Conservation (phyloP, 1,140 invertebrate genomes). For the Drosophila kohkoa region DNA sequence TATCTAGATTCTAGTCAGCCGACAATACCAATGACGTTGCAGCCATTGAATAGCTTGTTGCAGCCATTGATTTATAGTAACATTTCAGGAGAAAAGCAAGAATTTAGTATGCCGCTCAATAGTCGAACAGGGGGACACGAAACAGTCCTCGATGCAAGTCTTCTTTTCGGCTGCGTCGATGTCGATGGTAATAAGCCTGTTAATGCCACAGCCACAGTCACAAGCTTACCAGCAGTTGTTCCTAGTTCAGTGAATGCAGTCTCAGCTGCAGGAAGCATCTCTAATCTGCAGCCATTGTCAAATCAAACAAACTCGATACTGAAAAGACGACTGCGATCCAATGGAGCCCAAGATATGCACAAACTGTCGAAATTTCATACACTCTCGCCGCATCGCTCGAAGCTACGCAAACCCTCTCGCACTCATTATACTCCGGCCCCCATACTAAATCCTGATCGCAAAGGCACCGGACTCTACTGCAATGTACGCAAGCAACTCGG, state of each 20-base stretch:
- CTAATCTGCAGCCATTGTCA: conserved; percentile 71
- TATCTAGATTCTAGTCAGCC: conserved; percentile 54
- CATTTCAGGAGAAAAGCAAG: conserved; percentile 36
- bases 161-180: conserved; percentile 60
- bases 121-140: conserved; percentile 13
- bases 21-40: conserved; percentile 57
- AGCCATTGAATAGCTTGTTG: conserved; percentile 65
- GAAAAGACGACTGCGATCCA: conserved; percentile 84
- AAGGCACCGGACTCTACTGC: conserved; percentile 92
- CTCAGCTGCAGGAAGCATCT: conserved; percentile 25
- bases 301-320: conserved; percentile 83
- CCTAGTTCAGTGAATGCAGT: background rate
- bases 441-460: conserved; percentile 94
- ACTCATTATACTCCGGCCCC: conserved; percentile 95
- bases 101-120: conserved; percentile 16
- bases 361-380: conserved; percentile 84
- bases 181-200: conserved; percentile 32
- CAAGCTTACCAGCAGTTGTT: conserved; percentile 11
- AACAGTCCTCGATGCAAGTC: conserved; percentile 42
- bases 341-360: conserved; percentile 77
- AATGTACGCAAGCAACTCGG: conserved; percentile 72
- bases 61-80: conserved; percentile 63
- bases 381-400: conserved; percentile 86
- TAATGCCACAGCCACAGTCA: conserved; percentile 8
- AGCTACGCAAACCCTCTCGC: conserved; percentile 86